Conservation (phyloP, 2,888 invertebrate genomes). For the Trachelus stipa region DNA sequence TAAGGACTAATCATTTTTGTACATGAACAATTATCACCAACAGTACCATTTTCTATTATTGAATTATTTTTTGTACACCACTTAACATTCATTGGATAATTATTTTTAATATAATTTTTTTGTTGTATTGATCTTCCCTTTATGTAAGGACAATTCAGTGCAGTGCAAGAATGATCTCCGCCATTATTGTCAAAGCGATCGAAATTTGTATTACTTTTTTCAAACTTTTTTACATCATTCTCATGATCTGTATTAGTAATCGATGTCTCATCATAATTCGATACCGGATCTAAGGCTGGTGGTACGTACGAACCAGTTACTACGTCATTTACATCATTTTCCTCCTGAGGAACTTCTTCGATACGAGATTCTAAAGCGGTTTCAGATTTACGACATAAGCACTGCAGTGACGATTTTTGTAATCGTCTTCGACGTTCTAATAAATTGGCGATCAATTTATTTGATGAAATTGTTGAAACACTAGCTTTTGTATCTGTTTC, state of each 20-base stretch:
- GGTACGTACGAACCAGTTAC: background rate
- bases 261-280: background rate
- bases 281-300: background rate
- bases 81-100: too few species aligned
- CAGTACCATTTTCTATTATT: too few species aligned
- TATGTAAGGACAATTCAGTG: background rate
- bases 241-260: background rate
- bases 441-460: slow-evolving; percentile 33
- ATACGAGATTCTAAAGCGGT: background rate
- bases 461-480: slow-evolving; percentile 29
- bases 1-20: background rate
- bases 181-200: background rate
- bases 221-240: background rate
- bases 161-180: slow-evolving; percentile 3
- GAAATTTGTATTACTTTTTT: background rate
- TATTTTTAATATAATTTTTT: too few species aligned
- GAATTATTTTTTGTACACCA: too few species aligned
- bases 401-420: background rate
- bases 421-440: background rate
- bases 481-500: slow-evolving; percentile 18
- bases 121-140: background rate
- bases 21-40: background rate
- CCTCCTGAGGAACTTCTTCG: background rate
- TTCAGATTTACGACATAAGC: background rate
- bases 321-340: background rate